Conservation (phyloP, 2,113 vertebrate species). For the Mormoops blainvillei region DNA sequence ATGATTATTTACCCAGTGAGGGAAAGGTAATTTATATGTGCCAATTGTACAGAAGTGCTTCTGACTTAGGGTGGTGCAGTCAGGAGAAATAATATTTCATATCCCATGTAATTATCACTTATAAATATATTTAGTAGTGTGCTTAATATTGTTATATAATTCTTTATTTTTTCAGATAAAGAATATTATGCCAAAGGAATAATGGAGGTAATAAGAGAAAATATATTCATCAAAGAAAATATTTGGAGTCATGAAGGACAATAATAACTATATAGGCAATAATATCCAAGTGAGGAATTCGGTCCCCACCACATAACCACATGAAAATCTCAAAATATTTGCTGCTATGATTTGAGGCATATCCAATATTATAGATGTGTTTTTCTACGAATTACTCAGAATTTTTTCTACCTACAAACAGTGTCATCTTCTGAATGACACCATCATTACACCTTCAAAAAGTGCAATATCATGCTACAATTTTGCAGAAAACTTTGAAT, state of each 20-base stretch:
- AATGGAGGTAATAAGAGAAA: not conserved
- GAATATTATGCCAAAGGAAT: not conserved
- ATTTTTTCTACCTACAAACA: slow-evolving; percentile 13
- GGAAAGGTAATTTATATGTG: slow-evolving; percentile 38
- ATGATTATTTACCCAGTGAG: not conserved
- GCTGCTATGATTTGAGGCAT: not conserved
- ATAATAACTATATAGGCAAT: not conserved
- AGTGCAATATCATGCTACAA: slow-evolving; percentile 27
- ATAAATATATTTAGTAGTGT: slow-evolving; percentile 1
- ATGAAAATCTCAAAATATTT: not conserved
- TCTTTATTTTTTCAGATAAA: slow-evolving; percentile 32
- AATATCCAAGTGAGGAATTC: not conserved
- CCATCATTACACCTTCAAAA: slow-evolving; percentile 53
- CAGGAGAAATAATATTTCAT: not conserved
- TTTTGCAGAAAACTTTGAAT: slow-evolving; percentile 58
- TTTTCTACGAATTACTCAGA: not conserved
- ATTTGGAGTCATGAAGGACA: not conserved
- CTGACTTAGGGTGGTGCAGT: not conserved
- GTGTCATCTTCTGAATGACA: slow-evolving; percentile 43
- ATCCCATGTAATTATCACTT: not conserved
- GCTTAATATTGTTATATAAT: not conserved
- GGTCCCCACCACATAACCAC: not conserved
- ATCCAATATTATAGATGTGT: not conserved
- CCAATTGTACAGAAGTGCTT: not conserved
- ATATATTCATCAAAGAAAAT: not conserved